Percentiles rank a stretch among this genome's conserved stretches.
Conservation (phyloP, 2,113 vertebrate species). For the Phoxinus phoxinus region DNA sequence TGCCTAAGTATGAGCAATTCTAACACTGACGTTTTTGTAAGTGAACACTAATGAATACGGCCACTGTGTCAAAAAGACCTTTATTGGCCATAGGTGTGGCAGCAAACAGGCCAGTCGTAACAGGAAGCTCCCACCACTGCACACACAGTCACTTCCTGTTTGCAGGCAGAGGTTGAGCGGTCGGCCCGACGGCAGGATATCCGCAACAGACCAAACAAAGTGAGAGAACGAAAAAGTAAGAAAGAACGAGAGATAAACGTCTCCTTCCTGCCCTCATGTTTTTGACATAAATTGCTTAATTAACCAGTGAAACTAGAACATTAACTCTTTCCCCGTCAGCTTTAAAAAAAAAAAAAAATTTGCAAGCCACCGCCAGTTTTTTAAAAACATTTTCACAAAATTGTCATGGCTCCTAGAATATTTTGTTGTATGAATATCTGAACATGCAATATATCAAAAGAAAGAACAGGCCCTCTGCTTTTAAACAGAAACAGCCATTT, state of each 20-base stretch:
- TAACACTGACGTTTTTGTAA: neutral
- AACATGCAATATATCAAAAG: too few relatives aligned
- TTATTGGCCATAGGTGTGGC: conserved; percentile 28
- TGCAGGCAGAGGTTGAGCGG: neutral
- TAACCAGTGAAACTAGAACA: neutral
- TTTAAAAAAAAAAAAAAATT: too few relatives aligned
- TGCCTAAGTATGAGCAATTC: neutral
- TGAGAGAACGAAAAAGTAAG: neutral
- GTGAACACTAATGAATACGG: neutral
- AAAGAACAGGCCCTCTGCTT: too few relatives aligned
- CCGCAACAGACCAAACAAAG: conserved; percentile 48
- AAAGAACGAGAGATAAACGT: conserved; percentile 7
- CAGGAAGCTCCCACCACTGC: conserved; percentile 37
- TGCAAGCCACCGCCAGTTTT: too few relatives aligned
- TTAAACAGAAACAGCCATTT: too few relatives aligned
- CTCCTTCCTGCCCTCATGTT: neutral
- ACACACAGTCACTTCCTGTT: conserved; percentile 57
- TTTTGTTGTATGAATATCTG: too few relatives aligned
- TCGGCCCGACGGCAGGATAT: conserved; percentile 48
- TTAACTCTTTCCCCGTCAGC: too few relatives aligned
- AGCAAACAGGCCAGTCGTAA: neutral
- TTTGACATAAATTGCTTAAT: neutral
- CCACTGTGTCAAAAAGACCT: neutral
- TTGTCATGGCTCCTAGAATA: too few relatives aligned
- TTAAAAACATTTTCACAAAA: too few relatives aligned